Percentiles rank a stretch among this genome's conserved stretches.
phyloP scores from a whole-genome alignment of 2,113 vertebrate species.

The Canis aureus region DNA sequence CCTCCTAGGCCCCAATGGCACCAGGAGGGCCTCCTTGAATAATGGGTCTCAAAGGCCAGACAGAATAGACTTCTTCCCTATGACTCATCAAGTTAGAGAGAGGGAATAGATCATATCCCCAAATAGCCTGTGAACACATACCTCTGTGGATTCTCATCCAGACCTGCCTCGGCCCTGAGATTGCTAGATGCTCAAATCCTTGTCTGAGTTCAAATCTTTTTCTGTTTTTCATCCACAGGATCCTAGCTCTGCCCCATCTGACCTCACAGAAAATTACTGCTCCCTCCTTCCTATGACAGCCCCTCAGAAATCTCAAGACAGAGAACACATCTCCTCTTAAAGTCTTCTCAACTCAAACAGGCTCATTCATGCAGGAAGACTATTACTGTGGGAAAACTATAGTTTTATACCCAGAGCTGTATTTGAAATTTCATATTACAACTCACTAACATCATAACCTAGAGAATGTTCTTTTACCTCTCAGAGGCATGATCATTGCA shows the following conservation, averaged over 20 bases:
- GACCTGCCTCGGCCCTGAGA: background rate
- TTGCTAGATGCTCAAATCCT: constrained; percentile 3
- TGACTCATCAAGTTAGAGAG: constrained; percentile 29
- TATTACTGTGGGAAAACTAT: background rate
- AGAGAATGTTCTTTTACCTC: background rate
- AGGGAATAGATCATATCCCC: background rate
- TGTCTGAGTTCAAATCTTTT: constrained; percentile 37
- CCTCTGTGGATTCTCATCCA: background rate
- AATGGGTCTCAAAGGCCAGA: constrained; percentile 5
- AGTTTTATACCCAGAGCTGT: constrained; percentile 1
- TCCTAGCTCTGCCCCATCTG: background rate
- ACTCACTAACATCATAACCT: constrained; percentile 8
- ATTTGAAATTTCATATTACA: constrained; percentile 6
- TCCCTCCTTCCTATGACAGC: background rate
- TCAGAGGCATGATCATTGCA: background rate
- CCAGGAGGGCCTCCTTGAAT: background rate
- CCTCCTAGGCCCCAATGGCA: background rate
- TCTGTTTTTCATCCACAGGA: background rate
- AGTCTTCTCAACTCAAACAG: constrained; percentile 37
- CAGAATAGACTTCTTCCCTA: background rate
- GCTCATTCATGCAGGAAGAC: background rate
- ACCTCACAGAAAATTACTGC: background rate
- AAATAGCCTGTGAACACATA: background rate
- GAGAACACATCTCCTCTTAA: background rate
- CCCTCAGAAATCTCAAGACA: background rate